These are phyloP conservation scores for Mythimna pallens DNA, from an alignment of 2,888 invertebrate species.

Conservation along the genomic window DNA sequence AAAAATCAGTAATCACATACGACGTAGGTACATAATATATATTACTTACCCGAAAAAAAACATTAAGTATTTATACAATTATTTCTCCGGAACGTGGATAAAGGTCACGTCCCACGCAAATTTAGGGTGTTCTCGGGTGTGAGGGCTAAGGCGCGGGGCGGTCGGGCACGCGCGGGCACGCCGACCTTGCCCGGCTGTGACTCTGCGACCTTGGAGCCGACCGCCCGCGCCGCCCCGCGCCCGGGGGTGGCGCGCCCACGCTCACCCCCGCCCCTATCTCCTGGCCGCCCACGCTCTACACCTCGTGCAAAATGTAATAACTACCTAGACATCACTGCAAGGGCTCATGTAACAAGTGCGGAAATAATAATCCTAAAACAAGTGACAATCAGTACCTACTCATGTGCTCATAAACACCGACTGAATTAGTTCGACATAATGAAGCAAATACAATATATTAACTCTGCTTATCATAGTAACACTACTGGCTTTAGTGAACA, in stretches of 20 bases:
- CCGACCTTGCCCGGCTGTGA: constrained; percentile 91
- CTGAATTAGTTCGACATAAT: constrained; percentile 16
- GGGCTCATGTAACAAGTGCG: constrained; percentile 71
- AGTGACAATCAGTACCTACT: constrained; percentile 20
- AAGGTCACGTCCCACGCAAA: constrained; percentile 90
- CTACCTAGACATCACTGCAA: constrained; percentile 66
- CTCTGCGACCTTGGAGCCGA: constrained; percentile 90
- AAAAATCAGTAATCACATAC: constrained; percentile 49
- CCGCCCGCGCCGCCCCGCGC: constrained; percentile 66
- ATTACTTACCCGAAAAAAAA: constrained; percentile 74
- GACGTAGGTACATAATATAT: constrained; percentile 64
- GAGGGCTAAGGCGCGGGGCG: constrained; percentile 73
- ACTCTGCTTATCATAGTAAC: constrained; percentile 25
- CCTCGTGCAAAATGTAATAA: constrained; percentile 87
- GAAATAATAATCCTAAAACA: constrained; percentile 68
- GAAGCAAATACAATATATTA: constrained; percentile 4
- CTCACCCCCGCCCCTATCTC: constrained; percentile 73
- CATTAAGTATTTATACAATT: constrained; percentile 87
- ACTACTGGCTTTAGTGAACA: constrained; percentile 23
- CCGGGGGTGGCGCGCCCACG: constrained; percentile 72
- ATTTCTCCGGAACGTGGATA: constrained; percentile 88
- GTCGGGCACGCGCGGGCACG: constrained; percentile 88
- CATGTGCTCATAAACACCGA: neutral
- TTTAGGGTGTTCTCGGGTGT: constrained; percentile 85
- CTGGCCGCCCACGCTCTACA: constrained; percentile 76